Conservation (phyloP, 2,888 invertebrate genomes). For the Gandaritis pyraliata region DNA sequence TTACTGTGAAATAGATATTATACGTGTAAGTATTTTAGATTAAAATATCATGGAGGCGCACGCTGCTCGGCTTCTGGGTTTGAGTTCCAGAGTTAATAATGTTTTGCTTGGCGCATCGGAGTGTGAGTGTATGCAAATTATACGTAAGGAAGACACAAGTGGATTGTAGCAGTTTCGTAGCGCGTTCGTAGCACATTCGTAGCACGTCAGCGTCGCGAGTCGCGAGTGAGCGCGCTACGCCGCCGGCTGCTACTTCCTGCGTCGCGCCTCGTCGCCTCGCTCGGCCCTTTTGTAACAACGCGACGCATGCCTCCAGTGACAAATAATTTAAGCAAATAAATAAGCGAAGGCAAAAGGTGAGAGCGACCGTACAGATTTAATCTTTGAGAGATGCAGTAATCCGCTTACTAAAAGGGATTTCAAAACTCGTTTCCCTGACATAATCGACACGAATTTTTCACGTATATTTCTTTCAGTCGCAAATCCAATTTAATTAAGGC, state of each 20-base stretch:
- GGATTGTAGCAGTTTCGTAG: conserved; percentile 37
- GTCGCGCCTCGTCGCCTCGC: conserved; percentile 33
- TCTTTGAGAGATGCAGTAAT: conserved; percentile 63
- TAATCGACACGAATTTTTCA: conserved; percentile 83
- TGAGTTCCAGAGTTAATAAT: conserved; percentile 23
- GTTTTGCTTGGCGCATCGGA: conserved; percentile 24
- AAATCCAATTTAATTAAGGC: conserved; percentile 85
- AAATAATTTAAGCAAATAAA: conserved; percentile 46
- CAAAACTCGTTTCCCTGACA: conserved; percentile 75
- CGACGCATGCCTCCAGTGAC: conserved; percentile 38
- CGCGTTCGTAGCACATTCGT: conserved; percentile 38
- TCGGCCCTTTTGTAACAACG: conserved; percentile 45
- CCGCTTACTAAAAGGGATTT: conserved; percentile 72
- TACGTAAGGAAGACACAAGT: conserved; percentile 43
- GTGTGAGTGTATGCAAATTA: conserved; percentile 39
- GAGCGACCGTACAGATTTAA: conserved; percentile 56
- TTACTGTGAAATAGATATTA: conserved; percentile 59
- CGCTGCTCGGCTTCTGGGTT: conserved; percentile 24
- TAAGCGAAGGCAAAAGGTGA: conserved; percentile 45
- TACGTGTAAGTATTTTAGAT: neutral
- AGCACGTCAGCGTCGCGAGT: conserved; percentile 20
- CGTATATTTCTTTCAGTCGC: conserved; percentile 82
- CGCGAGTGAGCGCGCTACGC: conserved; percentile 28
- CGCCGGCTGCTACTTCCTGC: conserved; percentile 72
- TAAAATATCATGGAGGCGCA: conserved; percentile 42